Base-by-base conservation (phyloP, 2,797 vertebrate genomes). In the Acrocephalus scirpaceus region DNA sequence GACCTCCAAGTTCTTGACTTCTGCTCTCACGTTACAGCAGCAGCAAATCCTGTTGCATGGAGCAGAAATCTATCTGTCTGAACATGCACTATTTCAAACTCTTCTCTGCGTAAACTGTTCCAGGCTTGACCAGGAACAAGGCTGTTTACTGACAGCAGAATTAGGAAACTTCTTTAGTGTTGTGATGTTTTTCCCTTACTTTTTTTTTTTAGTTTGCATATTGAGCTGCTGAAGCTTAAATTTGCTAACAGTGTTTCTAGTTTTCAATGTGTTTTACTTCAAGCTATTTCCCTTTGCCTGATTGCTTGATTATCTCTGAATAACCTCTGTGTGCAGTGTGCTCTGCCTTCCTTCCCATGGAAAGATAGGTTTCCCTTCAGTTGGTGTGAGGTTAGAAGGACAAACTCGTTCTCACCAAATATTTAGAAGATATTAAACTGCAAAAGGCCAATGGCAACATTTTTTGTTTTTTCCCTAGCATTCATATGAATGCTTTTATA, bases 171-270 rank as follows among this genome's bases (percentile, higher is more conserved):
- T 64, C 16, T 86, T 71, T 14, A 65, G 12, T 50, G 16, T 22
- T 34, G 19, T 32, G 42, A 2, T 0, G 0, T 7, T 13, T 47
- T 7, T 0, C 1, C 4, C 7, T 5, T 0, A 0, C 30, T 66
- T 60, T 47, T 62, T 89, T 77, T n/a, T 57, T 57, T 57, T 10
- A 18, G 13, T 54, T 92, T 88, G 27, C 22, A 26, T 45, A 34
- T 15, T 51, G 67, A 73, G 56, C 23, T 87, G 36, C 56, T 73
- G 83, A 83, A 71, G 26, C 20, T 76, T 51, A 60, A 45, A 50
- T 29, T 10, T 75, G 30, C 18, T 74, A 69, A 48, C 13, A 64
- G 16, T 13, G 26, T 62, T 93, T 83, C 29, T 16, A 36, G 51
- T 15, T 79, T 80, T 75, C 34, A 14, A 0, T 27, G 12, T 57